Evolutionary conservation across 2,113 vertebrate species (phyloP), one percentile per base, ranked within the genome.

Genomic region (Chroicocephalus ridibundus): DNA sequence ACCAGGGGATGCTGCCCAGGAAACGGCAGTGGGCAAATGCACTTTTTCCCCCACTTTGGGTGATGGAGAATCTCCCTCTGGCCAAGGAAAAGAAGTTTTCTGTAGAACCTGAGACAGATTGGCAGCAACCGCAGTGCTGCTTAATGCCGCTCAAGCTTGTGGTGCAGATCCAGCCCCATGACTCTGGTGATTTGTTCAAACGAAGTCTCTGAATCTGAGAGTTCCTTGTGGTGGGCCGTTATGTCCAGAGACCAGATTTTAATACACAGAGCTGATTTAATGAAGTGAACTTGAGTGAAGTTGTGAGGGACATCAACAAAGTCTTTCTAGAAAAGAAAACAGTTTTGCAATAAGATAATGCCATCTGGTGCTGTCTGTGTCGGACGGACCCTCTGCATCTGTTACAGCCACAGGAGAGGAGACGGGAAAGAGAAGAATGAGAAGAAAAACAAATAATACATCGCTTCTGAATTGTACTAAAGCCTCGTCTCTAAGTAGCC

Each of bases 101-200:
- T 69, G 49, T 46, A 11, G 54, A 68, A 74, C 42, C 65, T n/a
- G 65, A 62, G 55, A 13, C 29, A 36, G 27, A 25, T 14, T 38
- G 61, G 34, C 42, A 74, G 54, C 60, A 58, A 6, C 32, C 70
- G 10, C 5, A 22, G 11, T 49, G 19, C 46, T 55, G 27, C 47
- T 27, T 24, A 10, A n/a, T 1, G 6, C 25, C 2, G 0, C 10
- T 25, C 8, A 46, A 16, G 65, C 25, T 61, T 3, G 1, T 1
- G 0, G 38, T 57, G 58, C 47, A 25, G 36, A 66, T 52, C 54
- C 42, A 72, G 20, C 25, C 81, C 40, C 38, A 3, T 11, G n/a
- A 31, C 32, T 64, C 31, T 9, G 25, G 54, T 38, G 38, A 52
- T 24, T 69, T 6, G 3, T 66, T 55, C 11, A 74, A 54, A 51